These are phyloP conservation scores for Hippoglossus hippoglossus DNA, from an alignment of 2,797 vertebrate species.

Conservation along the genomic window DNA sequence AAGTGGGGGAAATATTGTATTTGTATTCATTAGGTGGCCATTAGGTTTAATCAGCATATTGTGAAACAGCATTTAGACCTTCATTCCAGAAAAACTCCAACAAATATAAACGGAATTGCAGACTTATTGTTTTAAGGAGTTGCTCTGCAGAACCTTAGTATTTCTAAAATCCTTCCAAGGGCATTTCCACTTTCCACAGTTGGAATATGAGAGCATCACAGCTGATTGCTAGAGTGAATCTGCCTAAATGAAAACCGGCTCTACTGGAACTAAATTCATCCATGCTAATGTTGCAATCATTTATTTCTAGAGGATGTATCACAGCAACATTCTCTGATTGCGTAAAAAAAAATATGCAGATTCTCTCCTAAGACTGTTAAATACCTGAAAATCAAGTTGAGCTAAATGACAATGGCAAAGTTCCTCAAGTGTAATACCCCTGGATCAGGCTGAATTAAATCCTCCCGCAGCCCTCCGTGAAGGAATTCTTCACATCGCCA, in stretches of 20 bases:
- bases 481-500: slow-evolving; percentile 55
- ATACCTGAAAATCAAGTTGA: slow-evolving; percentile 65
- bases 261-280: slow-evolving; percentile 31
- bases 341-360: slow-evolving; percentile 41
- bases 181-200: not conserved
- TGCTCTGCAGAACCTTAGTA: not conserved
- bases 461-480: slow-evolving; percentile 48
- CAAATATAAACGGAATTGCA: no score
- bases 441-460: slow-evolving; percentile 67
- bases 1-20: no score
- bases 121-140: not conserved
- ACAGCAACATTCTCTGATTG: slow-evolving; percentile 48
- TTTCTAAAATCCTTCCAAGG: not conserved
- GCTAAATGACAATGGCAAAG: slow-evolving; percentile 61
- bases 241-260: slow-evolving; percentile 13
- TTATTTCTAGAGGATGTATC: slow-evolving; percentile 24
- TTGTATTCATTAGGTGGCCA: no score
- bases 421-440: slow-evolving; percentile 47
- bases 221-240: slow-evolving; percentile 1
- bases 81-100: no score
- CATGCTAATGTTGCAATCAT: slow-evolving; percentile 28
- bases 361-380: slow-evolving; percentile 39
- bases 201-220: not conserved
- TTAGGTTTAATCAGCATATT: no score
- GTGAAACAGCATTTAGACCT: no score